Evolutionary conservation across 2,888 invertebrate species (phyloP), one percentile per base, ranked within the genome.

Genomic region (Prosopocoilus inquinatus): DNA sequence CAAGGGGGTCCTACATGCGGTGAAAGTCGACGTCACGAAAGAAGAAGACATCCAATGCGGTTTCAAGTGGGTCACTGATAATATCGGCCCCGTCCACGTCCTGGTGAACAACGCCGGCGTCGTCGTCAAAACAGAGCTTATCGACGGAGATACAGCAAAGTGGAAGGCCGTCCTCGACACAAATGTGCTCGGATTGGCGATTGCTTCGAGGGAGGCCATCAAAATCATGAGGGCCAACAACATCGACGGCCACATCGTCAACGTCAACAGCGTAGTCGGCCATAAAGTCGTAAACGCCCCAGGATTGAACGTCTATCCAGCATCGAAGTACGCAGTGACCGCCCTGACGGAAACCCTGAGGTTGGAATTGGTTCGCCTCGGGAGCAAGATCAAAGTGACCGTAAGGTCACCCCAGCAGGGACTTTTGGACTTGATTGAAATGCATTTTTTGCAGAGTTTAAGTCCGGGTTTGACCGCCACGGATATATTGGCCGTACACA

Each of bases 261-360:
- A 72, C 46, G 67, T 72, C 0, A 71, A 70, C 49, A 70, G 70
- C 43, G 55, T 69, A 32, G 58, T 64, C 4, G 72, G 72, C 2
- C 71, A 71, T 49, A 54, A 54, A 7, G 62, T 69, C 3, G 50
- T 63, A 3, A 44, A 61, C 35, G 50, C 66, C 35, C 70, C 69
- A 1, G 45, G 57, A 3, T 41, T 63, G 9, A 65, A 63, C 46
- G 59, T 64, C 8, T 67, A 67, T 44, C 48, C 60, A 2, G 63
- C 65, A 15, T 62, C 63, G 2, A 67, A 67, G 53, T 55, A 54
- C 48, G 67, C 65, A 5, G 62, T 67, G 5, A 66, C 63, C 15
- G 64, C 65, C 1, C 50, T 66, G 2, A 59, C 62, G 1, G 60
- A 64, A 50, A 58, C 58, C 12, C 43, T 63, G 7, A 43, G 55